phyloP scores from a whole-genome alignment of 2,888 invertebrate genomes.

The Drosophila acutilabella region DNA sequence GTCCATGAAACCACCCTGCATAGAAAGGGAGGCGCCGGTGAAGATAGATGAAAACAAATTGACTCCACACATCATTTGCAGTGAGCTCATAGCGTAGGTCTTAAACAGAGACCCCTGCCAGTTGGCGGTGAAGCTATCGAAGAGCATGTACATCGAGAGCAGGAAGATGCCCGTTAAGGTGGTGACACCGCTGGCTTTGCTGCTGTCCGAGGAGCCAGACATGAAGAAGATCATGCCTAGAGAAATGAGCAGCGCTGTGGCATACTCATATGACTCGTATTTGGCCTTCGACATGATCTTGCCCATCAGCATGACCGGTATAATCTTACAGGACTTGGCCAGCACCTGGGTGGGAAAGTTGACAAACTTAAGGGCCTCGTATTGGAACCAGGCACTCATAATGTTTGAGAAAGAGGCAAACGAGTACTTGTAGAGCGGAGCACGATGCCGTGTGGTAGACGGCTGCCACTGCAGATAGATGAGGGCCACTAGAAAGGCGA shows the following conservation, averaged over 20 bases:
- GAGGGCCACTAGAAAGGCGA: conserved; percentile 92
- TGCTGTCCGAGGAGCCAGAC: conserved; percentile 90
- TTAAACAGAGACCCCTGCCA: conserved; percentile 98
- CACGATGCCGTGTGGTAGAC: conserved; percentile 89
- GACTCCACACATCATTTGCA: conserved; percentile 98
- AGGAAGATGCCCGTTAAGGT: conserved; percentile 94
- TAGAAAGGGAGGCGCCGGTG: conserved; percentile 93
- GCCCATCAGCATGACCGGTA: conserved; percentile 99
- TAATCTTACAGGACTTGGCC: conserved; percentile 99
- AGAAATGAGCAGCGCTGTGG: conserved; percentile 95
- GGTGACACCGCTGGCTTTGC: conserved; percentile 88
- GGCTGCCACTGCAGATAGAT: conserved; percentile 87
- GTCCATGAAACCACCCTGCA: conserved; percentile 92
- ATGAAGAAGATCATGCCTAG: conserved; percentile 97
- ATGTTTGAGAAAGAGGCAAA: conserved; percentile 99
- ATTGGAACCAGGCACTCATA: conserved; percentile 99
- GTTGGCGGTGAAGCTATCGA: conserved; percentile 99
- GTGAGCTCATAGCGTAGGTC: conserved; percentile 91
- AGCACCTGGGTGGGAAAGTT: conserved; percentile 98
- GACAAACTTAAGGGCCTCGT: conserved; percentile 99
- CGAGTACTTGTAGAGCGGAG: conserved; percentile 97
- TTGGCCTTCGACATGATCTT: conserved; percentile 94
- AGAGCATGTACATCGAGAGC: conserved; percentile 94
- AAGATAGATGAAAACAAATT: conserved; percentile 97
- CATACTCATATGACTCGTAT: conserved; percentile 96